A percentile compares a stretch with the other conserved stretches of the same genome.
These are phyloP conservation scores for Willowsia nigromaculata DNA, from an alignment of 2,888 invertebrate genomes.

Conservation along the genomic window DNA sequence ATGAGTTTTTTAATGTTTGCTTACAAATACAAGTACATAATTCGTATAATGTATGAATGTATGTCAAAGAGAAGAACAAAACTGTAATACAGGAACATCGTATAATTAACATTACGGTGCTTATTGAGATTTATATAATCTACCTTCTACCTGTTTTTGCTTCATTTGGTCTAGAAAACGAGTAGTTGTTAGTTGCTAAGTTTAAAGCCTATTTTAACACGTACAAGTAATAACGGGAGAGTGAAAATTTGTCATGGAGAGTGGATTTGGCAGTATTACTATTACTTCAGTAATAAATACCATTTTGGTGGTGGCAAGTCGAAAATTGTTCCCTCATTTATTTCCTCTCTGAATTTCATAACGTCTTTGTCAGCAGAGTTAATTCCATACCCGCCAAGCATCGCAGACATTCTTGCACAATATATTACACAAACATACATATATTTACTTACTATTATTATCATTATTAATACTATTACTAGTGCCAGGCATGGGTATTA, in stretches of 20 bases:
- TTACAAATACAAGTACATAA: not conserved
- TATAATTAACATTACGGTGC: not conserved
- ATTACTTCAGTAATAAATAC: constrained; percentile 50
- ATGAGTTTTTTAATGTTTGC: constrained; percentile 16
- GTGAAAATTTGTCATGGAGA: constrained; percentile 41
- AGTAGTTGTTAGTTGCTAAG: not conserved
- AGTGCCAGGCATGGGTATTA: no score
- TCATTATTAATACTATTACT: no score
- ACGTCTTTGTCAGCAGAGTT: not conserved
- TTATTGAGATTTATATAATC: not conserved
- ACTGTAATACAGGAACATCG: not conserved
- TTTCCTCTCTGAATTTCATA: constrained; percentile 13
- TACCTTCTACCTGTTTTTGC: not conserved
- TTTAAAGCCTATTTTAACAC: constrained; percentile 1
- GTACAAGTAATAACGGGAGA: constrained; percentile 20
- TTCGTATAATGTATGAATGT: not conserved
- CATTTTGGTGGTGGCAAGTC: not conserved
- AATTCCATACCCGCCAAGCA: not conserved
- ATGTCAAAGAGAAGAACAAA: not conserved
- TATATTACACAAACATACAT: constrained; percentile 9
- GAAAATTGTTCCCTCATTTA: constrained; percentile 57
- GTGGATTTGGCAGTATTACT: constrained; percentile 47
- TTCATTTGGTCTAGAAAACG: not conserved
- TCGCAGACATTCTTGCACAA: not conserved
- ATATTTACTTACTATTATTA: no score